Base-by-base conservation (phyloP, 2,113 vertebrate species). In the Falcunculus frontatus region DNA sequence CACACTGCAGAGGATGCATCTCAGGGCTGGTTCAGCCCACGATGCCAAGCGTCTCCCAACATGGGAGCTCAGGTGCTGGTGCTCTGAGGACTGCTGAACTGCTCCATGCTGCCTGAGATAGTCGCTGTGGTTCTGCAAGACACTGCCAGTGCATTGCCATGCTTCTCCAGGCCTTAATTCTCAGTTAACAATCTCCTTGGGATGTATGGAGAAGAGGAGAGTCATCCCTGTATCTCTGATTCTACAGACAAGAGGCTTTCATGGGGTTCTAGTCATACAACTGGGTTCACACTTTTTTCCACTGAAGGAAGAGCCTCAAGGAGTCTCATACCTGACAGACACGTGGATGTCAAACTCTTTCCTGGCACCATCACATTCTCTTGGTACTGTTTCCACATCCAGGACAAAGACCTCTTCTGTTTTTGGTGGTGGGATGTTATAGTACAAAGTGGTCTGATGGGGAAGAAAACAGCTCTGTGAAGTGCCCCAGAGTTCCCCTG, bases 301-400 rank as follows among this genome's bases (percentile, higher is more conserved):
- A 70, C 21, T 65, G 62, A 80, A 74, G 64, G 63, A 80, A 42
- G 37, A 68, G 8, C 17, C 27, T 70, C 16, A 64, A 19, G 44
- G 17, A 29, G 26, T 46, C 63, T 79, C 95, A 33, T 96, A 97
- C 97, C 96, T 96, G 65, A 92, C 92, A 93, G 84, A 89, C 23
- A 97, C 4, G 2, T 52, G 63, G 35, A 97, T 77, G 42, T 90
- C 82, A 92, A 97, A 39, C 55, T 72, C 18, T 60, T 94, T 94
- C 64, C 59, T 86, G 33, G 72, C 44, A 65, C 35, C 80, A 11
- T 57, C 60, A 73, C 94, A 96, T 49, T 89, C 37, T 47, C 39
- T 74, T 59, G 90, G 47, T 50, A 62, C 76, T 55, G 88, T 67
- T 81, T 89, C 78, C 53, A 95, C 93, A 49, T 55, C 35, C 85